Base-by-base conservation (phyloP, 2,888 invertebrate genomes). In the Invenusta paracnida region DNA sequence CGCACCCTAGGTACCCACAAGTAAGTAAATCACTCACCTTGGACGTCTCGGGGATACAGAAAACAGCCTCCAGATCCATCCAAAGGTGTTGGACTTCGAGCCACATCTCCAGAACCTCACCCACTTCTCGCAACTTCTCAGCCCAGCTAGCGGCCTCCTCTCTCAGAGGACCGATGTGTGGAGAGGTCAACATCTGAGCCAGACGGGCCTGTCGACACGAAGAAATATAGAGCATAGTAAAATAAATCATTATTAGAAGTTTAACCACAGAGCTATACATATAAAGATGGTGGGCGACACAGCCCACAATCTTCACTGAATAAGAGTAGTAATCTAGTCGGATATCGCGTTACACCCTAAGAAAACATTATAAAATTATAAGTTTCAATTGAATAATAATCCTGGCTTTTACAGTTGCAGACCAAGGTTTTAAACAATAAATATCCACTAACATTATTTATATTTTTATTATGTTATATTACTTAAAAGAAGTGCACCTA, bases 101-200 rank as follows among this genome's bases (percentile, higher is more conserved):
- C 91, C 91, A 91, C 86, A 90, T 87, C 86, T 91, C 91, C 84
- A 91, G 88, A 48, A 91, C 91, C 87, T 91, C 90, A 0, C 90
- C 89, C n/a, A 91, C 91, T 84, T 91, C 91, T 88, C 91, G 91
- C 87, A 91, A 88, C 87, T 91, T 91, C 89, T 90, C 91, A 13
- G 91, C 91, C 91, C 91, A 91, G 0, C 89, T 89, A 0, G 91
- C 91, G 0, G 91, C 91, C 87, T 91, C 91, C 87, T 91, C 91
- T 83, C 91, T 85, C 85, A 91, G 88, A 0, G 91, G 91, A 1
- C 90, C 91, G 83, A 91, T 90, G 88, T 91, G 91, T 48, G 84
- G 83, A 30, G 87, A 86, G 25, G 86, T 88, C 17, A 88, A 79
- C 88, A 88, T 88, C 30, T 82, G 73, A 13, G 87, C 85, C 23